These are phyloP conservation scores for Pseudomyrmex sp. DNA, from an alignment of 1,140 invertebrate genomes.

Conservation along the genomic window DNA sequence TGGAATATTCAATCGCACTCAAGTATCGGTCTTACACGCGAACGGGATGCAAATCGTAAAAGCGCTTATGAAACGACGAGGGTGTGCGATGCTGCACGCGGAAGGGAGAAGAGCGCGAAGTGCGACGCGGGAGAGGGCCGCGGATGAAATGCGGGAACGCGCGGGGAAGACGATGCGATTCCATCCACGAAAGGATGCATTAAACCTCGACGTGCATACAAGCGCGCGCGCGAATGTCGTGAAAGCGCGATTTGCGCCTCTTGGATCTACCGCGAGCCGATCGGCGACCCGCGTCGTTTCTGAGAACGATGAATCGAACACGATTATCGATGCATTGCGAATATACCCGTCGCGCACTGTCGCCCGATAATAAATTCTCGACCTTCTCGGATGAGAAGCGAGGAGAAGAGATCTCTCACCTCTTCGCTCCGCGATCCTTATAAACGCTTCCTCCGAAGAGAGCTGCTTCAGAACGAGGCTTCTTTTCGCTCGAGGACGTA, in stretches of 20 bases:
- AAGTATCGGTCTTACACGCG: slow-evolving; percentile 28
- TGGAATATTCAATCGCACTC: slow-evolving; percentile 42
- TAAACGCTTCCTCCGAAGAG: slow-evolving; percentile 16
- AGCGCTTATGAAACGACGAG: slow-evolving; percentile 60
- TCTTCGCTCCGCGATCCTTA: slow-evolving; percentile 10
- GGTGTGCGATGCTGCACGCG: slow-evolving; percentile 19
- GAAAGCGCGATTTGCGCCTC: slow-evolving; percentile 60
- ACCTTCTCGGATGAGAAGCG: slow-evolving; percentile 18
- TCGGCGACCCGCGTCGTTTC: slow-evolving; percentile 33
- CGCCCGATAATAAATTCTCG: slow-evolving; percentile 60
- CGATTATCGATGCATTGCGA: slow-evolving; percentile 64
- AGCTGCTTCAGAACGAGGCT: slow-evolving; percentile 15
- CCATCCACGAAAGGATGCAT: slow-evolving; percentile 77
- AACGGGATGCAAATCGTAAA: slow-evolving; percentile 64
- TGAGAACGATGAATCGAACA: slow-evolving; percentile 46
- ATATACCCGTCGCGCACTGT: slow-evolving; percentile 21
- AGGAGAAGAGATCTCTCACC: slow-evolving; percentile 9
- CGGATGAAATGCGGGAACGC: neutral
- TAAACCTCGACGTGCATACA: slow-evolving; percentile 67
- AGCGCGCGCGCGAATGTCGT: slow-evolving; percentile 20
- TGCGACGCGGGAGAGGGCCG: neutral
- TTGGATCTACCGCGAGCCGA: slow-evolving; percentile 9
- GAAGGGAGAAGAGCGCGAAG: slow-evolving; percentile 12
- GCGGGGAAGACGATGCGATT: slow-evolving; percentile 66
- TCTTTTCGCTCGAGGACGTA: slow-evolving; percentile 46